Evolutionary conservation across 2,113 vertebrate genomes (phyloP), one percentile per base, ranked within the genome.

Genomic region (Tupaia tana): DNA sequence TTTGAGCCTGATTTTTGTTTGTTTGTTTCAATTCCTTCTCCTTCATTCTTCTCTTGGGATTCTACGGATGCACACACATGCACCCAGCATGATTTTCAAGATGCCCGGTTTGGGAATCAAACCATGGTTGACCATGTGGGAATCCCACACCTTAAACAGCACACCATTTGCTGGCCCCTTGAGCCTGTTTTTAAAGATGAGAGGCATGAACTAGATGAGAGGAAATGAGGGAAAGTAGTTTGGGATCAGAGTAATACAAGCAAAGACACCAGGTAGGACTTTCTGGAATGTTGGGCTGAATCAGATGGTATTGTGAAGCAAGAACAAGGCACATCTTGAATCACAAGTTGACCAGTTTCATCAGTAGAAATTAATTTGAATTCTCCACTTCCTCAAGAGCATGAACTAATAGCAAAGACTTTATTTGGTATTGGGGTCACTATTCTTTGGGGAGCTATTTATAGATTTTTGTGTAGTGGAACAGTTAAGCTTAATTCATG

Each of bases 321-420:
- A 12, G 52, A 90, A 59, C 3, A 69, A 83, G 54, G 56, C 63
- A 54, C 9, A 66, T 94, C 69, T 43, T 92, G 4, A 86, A 29
- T 95, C 27, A 91, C n/a, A 91, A 24, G 3, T 81, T 96, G n/a
- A 90, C 29, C 11, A 87, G 7, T 86, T 96, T 95, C 73, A 64
- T 93, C 43, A 89, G 15, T 82, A 88, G 81, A 86, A 91, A 63
- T 90, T 19, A 91, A 93, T 93, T 78, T 19, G 3, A 90, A 82
- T 79, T 86, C 52, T 64, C 34, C n/a, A 80, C 2, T 80, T 93
- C 54, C n/a, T 96, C 29, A 63, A 83, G 11, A 80, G 59, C 58
- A 81, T 63, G 92, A 90, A 63, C 85, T 84, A 93, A 81, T 86
- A 56, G 31, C 58, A 90, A 75, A 12, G 8, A 11, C 84, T 94